Conservation (phyloP, 1,140 invertebrate genomes). For the Neodiprion fabricii region DNA sequence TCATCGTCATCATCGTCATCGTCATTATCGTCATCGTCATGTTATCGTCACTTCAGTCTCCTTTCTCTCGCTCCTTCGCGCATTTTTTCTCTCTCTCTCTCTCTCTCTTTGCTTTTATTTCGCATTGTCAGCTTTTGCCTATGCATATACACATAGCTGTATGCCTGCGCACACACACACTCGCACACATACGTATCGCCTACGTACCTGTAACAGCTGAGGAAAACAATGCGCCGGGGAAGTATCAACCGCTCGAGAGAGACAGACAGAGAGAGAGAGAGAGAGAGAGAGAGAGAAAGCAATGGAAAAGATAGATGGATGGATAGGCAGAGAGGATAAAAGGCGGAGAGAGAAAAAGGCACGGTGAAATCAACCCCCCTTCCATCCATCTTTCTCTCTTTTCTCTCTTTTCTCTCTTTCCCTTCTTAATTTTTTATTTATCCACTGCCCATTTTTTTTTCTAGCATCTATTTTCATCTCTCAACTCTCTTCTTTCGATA, state of each 20-base stretch:
- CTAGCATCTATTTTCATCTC: conserved; percentile 14
- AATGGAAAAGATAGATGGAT: conserved; percentile 23
- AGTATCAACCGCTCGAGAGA: no score
- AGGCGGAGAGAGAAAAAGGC: background rate
- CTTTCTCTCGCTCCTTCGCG: conserved; percentile 28
- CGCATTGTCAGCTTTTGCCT: no score
- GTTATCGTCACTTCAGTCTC: background rate
- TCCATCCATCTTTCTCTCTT: conserved; percentile 15
- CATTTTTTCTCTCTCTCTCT: conserved; percentile 26
- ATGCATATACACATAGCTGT: no score
- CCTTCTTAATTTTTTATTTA: conserved; percentile 13
- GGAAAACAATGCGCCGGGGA: no score
- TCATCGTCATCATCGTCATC: no score
- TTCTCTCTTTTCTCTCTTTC: conserved; percentile 9
- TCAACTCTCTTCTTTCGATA: conserved; percentile 9
- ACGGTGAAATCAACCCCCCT: conserved; percentile 4
- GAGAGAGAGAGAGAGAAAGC: no score
- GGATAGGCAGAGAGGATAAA: background rate
- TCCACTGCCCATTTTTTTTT: background rate
- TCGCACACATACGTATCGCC: no score
- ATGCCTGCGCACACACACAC: no score
- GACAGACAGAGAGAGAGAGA: no score
- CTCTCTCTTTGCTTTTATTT: background rate
- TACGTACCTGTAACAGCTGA: no score
- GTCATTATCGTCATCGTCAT: background rate